phyloP scores from a whole-genome alignment of 2,113 vertebrate species.

The Alethe diademata region DNA sequence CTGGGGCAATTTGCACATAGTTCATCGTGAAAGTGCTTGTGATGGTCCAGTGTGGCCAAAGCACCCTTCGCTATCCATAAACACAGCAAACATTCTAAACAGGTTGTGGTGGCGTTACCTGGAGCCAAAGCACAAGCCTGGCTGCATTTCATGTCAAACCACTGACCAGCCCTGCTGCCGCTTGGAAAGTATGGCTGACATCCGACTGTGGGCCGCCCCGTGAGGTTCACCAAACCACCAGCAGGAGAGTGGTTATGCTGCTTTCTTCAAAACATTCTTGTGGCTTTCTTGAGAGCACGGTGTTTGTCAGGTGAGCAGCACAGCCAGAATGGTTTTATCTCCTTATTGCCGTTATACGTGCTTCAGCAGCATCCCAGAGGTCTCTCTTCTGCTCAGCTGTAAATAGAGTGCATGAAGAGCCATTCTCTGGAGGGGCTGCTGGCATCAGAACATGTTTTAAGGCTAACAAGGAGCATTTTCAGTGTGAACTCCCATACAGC shows the following conservation, averaged over 20 bases:
- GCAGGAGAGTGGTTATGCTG: neutral
- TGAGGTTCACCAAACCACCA: constrained; percentile 54
- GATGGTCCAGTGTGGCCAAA: neutral
- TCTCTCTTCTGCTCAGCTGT: neutral
- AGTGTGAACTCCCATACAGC: neutral
- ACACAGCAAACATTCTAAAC: neutral
- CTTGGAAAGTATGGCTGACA: constrained; percentile 47
- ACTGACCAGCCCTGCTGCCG: neutral
- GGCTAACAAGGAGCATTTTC: neutral
- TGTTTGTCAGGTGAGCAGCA: constrained; percentile 30
- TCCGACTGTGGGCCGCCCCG: neutral
- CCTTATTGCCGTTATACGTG: neutral
- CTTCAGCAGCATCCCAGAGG: neutral
- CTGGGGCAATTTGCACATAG: neutral
- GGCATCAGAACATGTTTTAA: neutral
- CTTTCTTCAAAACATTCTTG: constrained; percentile 54
- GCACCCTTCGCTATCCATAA: neutral
- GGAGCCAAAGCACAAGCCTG: constrained; percentile 48
- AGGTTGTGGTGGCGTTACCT: constrained; percentile 51
- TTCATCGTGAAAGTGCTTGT: neutral
- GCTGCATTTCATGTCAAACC: constrained; percentile 12
- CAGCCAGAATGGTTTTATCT: neutral
- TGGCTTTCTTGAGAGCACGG: constrained; percentile 2
- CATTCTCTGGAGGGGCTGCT: neutral
- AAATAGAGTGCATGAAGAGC: neutral